Conservation (phyloP, 2,113 vertebrate species). For the Pituophis catenifer region DNA sequence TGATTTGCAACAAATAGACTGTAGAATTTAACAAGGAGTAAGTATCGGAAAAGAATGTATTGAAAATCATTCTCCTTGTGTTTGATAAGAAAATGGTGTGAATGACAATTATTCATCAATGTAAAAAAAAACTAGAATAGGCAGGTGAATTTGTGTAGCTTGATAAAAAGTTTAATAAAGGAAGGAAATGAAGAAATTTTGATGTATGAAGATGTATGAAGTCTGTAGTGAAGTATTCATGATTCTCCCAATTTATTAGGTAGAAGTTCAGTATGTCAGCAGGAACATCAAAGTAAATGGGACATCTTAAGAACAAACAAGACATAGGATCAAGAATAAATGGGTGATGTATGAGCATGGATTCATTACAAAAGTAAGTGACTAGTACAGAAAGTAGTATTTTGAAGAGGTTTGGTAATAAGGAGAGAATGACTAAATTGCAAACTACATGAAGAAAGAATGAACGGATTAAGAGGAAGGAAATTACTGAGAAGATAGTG, state of each 20-base stretch:
- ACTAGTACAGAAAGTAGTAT: background rate
- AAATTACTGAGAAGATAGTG: background rate
- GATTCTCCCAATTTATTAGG: background rate
- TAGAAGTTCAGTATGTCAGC: background rate
- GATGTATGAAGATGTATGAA: background rate
- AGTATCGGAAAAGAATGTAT: background rate
- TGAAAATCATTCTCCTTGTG: background rate
- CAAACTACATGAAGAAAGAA: background rate
- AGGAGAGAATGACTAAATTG: background rate
- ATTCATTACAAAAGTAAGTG: background rate
- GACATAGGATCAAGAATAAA: background rate
- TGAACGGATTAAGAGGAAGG: background rate
- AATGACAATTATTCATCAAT: background rate
- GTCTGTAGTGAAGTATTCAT: background rate
- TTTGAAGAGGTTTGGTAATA: background rate
- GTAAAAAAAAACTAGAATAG: background rate
- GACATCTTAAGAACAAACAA: background rate
- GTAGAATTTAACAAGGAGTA: background rate
- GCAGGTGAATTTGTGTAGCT: background rate
- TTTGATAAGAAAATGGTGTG: background rate
- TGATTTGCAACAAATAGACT: background rate
- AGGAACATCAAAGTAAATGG: background rate
- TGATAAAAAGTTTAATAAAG: background rate
- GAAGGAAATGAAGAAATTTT: background rate
- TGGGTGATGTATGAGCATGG: background rate